Conservation (phyloP, 2,888 invertebrate genomes). For the Cheilosia urbana region DNA sequence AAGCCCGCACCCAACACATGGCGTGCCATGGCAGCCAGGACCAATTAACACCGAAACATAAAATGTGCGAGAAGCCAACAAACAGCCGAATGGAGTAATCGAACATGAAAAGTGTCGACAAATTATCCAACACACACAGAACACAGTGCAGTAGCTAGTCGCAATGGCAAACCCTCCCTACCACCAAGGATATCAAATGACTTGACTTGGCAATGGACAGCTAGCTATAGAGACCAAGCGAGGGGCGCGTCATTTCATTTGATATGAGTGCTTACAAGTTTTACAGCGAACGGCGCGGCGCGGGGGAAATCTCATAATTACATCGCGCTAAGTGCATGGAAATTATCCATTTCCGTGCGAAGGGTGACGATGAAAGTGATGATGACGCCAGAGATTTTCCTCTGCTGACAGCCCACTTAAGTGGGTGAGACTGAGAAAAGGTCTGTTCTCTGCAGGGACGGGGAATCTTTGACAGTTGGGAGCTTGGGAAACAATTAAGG, state of each 20-base stretch:
- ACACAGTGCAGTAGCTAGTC: conserved; percentile 22
- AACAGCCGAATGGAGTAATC: conserved; percentile 68
- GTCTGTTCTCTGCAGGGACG: background rate
- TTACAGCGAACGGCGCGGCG: background rate
- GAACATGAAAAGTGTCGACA: conserved; percentile 66
- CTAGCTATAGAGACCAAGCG: conserved; percentile 10
- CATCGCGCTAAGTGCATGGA: conserved; percentile 39
- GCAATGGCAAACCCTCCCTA: conserved; percentile 14
- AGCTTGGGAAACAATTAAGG: conserved; percentile 36
- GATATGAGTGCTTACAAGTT: conserved; percentile 43
- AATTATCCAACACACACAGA: conserved; percentile 56
- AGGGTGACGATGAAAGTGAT: conserved; percentile 35
- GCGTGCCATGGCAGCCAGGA: conserved; percentile 68
- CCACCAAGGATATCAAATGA: conserved; percentile 61
- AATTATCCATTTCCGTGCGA: conserved; percentile 63
- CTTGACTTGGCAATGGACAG: conserved; percentile 39
- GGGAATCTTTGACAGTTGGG: conserved; percentile 15
- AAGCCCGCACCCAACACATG: conserved; percentile 70
- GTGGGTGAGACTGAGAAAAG: conserved; percentile 31
- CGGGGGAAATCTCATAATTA: conserved; percentile 54
- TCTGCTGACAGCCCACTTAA: conserved; percentile 46
- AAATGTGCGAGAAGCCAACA: conserved; percentile 69
- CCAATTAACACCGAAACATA: conserved; percentile 74
- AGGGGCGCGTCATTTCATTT: conserved; percentile 24
- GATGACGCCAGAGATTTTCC: conserved; percentile 57